Base-by-base conservation (phyloP, 2,888 invertebrate genomes). In the Rhyacophila evoluta region DNA sequence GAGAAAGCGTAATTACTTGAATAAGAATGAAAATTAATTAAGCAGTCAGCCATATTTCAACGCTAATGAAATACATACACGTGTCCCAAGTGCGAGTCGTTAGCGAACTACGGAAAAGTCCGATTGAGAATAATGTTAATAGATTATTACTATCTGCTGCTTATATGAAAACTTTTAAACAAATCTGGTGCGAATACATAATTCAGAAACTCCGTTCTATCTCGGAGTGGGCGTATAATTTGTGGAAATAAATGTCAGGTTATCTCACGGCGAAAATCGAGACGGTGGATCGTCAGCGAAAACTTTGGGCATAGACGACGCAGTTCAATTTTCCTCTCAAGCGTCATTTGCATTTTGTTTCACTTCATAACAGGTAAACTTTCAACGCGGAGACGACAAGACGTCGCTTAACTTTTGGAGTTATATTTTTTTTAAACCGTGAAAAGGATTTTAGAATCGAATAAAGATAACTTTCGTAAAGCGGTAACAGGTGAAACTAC, bases 301-400 rank as follows among this genome's bases (percentile, higher is more conserved):
- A 55, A 55, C 55, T 55, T 55, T 55, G 19, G 8, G 19, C 8
- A 25, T 55, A 55, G 55, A 15, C 25, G 29, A 15, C 10, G 25
- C 25, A 5, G 55, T 6, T 19, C 19, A 55, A 55, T 19, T 55
- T 55, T 55, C 2, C 29, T 33, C 29, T 33, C 15, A 55, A 19
- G 55, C 55, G 55, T 55, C 55, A 55, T 55, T 55, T 55, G 55
- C 55, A 55, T 55, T 55, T 55, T 55, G 55, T 55, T 55, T 55
- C 55, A 55, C 55, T 55, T 25, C 55, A 55, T 55, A 55, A 55
- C 55, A 55, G 19, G 55, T 55, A 55, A 55, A 55, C 55, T 55
- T 55, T 55, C 1, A 19, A 55, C 55, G 55, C 19, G 15, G 19
- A 25, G 19, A 25, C 19, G 55, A 1, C 55, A 19, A 8, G 10